Base-by-base conservation (phyloP, 1,140 invertebrate genomes). In the Babylonia areolata region DNA sequence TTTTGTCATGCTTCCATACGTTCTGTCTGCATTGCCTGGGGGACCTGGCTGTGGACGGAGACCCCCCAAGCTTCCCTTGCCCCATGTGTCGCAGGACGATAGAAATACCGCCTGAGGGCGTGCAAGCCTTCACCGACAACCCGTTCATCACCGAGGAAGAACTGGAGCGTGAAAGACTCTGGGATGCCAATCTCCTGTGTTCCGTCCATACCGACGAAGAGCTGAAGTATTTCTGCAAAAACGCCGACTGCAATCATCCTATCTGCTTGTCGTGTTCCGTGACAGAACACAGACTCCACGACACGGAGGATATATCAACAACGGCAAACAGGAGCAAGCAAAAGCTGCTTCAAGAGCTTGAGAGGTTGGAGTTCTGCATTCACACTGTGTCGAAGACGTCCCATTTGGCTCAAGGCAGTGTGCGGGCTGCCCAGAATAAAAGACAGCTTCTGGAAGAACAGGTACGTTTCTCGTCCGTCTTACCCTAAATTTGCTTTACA, bases 1-100 rank as follows among this genome's bases (percentile, higher is more conserved):
- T 77, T 2, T 17, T 77, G 35, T 17, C 75, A 17, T 77, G 75
- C 37, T 28, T 12, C 15, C 75, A 77, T 37, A 77, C 35, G 12
- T 77, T 77, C 75, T 77, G 75, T 37, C 75, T 77, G 75, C 17
- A 39, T 3, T 77, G 75, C 40, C 75, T 77, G 15, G 39, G 40
- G 37, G 23, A 40, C 37, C 75, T 77, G 39, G 35, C 37, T 9
- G 5, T 31, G 71, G 2, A 6, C 71, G 15, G 28, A 2, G 75
- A 37, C 2, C 33, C 40, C 12, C 15, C 0, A 31, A 20, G 11
- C 35, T 40, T 77, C 75, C 9, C 20, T 23, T 77, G 75, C 28
- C 75, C 75, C 3, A 39, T 2, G 15, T 77, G 75, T 20, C 35
- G 20, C 35, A 40, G 40, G 37, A 28, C 37, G 35, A 37, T 40